phyloP scores from a whole-genome alignment of 2,797 vertebrate genomes.

The Gobionotothen gibberifrons region DNA sequence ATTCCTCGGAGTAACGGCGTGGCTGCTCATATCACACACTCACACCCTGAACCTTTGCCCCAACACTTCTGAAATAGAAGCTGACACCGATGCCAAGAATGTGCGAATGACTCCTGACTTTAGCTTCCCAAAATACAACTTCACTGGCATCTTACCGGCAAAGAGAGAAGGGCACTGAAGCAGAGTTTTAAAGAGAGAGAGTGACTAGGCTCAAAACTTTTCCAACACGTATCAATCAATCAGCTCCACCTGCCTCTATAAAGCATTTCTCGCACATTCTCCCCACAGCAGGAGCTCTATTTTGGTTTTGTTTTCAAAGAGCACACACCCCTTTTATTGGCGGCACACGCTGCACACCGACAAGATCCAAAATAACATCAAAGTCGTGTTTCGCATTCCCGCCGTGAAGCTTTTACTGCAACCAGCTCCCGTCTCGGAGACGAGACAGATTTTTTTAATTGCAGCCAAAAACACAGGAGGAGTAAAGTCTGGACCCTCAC shows the following conservation, averaged over 20 bases:
- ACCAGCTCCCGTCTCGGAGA: conserved; percentile 52
- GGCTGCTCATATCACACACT: conserved; percentile 16
- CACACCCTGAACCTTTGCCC: conserved; percentile 33
- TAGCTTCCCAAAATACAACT: conserved; percentile 68
- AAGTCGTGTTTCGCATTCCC: conserved; percentile 64
- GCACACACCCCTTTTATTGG: conserved; percentile 54
- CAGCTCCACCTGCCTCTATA: background rate
- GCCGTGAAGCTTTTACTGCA: conserved; percentile 60
- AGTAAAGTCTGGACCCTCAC: conserved; percentile 64
- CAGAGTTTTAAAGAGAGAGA: background rate
- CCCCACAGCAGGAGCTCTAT: conserved; percentile 31
- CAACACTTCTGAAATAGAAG: conserved; percentile 66
- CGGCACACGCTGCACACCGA: conserved; percentile 46
- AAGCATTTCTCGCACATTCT: conserved; percentile 8
- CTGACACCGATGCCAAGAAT: conserved; percentile 47
- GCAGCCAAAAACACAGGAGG: conserved; percentile 39
- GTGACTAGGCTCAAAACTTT: conserved; percentile 32
- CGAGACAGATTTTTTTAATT: conserved; percentile 55
- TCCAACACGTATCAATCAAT: conserved; percentile 37
- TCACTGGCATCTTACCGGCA: conserved; percentile 33
- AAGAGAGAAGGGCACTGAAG: conserved; percentile 31
- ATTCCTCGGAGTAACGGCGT: conserved; percentile 37
- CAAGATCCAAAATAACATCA: conserved; percentile 75
- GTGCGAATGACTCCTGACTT: conserved; percentile 66
- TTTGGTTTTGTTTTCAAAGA: conserved; percentile 66